Conservation (phyloP, 2,797 vertebrate genomes). For the Anableps anableps region DNA sequence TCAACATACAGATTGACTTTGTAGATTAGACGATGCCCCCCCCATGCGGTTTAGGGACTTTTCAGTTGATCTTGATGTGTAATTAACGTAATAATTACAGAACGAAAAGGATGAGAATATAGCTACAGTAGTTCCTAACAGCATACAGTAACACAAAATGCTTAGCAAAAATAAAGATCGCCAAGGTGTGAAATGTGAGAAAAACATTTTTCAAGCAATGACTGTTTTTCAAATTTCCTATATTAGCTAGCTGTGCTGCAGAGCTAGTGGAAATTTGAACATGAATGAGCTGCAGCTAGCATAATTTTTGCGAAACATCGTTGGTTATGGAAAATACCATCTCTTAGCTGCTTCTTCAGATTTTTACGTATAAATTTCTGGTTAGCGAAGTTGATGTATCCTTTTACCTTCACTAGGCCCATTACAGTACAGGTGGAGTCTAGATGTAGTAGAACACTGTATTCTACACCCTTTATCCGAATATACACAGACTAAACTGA, state of each 20-base stretch:
- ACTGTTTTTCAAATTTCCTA: not conserved
- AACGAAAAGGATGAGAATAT: not conserved
- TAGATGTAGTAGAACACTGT: not conserved
- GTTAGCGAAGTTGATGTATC: not conserved
- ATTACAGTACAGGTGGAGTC: not conserved
- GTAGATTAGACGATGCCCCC: not conserved
- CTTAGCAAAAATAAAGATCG: not conserved
- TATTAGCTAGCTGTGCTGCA: not conserved
- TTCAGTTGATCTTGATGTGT: not conserved
- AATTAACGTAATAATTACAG: not conserved
- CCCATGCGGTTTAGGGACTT: not conserved
- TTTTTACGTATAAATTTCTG: not conserved
- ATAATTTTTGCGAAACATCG: not conserved
- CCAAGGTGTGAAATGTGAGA: not conserved
- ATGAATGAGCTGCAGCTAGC: not conserved
- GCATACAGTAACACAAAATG: not conserved
- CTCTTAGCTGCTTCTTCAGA: not conserved
- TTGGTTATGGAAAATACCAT: not conserved
- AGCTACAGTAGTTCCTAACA: not conserved
- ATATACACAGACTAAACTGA: not conserved
- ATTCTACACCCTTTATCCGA: not conserved
- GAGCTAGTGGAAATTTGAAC: not conserved
- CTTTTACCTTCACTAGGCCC: not conserved
- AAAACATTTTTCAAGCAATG: not conserved
- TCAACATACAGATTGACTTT: conserved; percentile 1